phyloP scores from a whole-genome alignment of 2,888 invertebrate species.

The Spilarctia lutea region DNA sequence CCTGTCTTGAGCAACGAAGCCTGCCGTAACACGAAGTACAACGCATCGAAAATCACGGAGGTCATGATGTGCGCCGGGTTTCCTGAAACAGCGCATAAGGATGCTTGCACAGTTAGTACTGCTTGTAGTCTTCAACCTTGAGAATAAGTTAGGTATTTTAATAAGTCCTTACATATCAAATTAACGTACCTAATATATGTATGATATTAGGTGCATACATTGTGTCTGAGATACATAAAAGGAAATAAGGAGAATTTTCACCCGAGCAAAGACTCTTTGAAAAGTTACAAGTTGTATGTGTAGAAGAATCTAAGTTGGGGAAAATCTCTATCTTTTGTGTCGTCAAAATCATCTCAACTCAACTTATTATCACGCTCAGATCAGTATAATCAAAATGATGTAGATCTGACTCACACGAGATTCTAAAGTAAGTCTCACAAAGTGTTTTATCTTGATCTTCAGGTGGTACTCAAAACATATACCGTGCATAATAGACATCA shows the following conservation, averaged over 20 bases:
- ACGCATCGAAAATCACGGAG: constrained; percentile 93
- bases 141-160: not conserved
- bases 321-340: not conserved
- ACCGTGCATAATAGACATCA: not conserved
- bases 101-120: constrained; percentile 91
- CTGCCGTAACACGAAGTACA: constrained; percentile 92
- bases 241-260: too few species aligned
- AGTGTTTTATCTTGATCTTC: not conserved
- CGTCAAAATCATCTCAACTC: not conserved
- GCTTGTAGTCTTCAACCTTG: not conserved
- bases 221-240: too few species aligned
- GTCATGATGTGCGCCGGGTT: constrained; percentile 96
- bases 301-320: too few species aligned
- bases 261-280: too few species aligned
- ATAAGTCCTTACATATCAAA: too few species aligned
- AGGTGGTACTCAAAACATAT: not conserved
- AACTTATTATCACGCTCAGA: not conserved
- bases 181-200: too few species aligned
- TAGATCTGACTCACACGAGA: not conserved
- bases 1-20: constrained; percentile 89
- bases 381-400: not conserved
- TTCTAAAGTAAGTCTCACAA: not conserved
- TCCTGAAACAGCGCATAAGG: constrained; percentile 90
- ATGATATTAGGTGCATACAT: too few species aligned
- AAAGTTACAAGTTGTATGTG: too few species aligned